Evolutionary conservation across 2,113 vertebrate genomes (phyloP).

Genomic region (Zosterops borbonicus): DNA sequence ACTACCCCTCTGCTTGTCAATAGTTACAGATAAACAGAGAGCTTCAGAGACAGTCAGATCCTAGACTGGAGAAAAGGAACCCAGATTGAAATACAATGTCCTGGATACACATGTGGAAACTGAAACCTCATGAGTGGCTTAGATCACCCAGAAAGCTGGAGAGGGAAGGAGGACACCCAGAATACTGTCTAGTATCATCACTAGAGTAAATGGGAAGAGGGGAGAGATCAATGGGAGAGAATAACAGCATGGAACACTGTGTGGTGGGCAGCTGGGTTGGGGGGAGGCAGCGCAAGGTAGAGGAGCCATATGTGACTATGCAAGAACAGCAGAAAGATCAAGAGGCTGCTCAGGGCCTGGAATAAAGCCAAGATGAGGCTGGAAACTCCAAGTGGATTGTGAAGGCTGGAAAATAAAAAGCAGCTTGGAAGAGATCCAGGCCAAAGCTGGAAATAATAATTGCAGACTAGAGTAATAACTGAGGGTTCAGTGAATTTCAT

Average conservation of each 20-base stretch:
- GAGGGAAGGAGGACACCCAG: background rate
- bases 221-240: background rate
- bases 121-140: background rate
- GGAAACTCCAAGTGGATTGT: background rate
- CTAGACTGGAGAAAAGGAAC: background rate
- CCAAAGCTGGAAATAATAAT: background rate
- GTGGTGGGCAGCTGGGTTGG: accelerated
- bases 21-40: background rate
- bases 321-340: background rate
- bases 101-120: background rate
- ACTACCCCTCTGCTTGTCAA: background rate
- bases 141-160: background rate
- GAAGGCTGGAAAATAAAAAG: background rate
- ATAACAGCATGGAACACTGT: background rate
- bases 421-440: background rate
- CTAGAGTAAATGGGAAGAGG: background rate
- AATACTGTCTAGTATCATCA: background rate
- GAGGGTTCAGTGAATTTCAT: background rate
- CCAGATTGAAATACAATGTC: background rate
- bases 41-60: background rate
- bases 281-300: background rate
- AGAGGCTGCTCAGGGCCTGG: background rate
- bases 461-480: background rate
- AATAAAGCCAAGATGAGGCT: background rate
- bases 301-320: background rate